These are phyloP conservation scores for Neuroterus valhalla DNA, from an alignment of 1,140 invertebrate genomes.

Conservation along the genomic window DNA sequence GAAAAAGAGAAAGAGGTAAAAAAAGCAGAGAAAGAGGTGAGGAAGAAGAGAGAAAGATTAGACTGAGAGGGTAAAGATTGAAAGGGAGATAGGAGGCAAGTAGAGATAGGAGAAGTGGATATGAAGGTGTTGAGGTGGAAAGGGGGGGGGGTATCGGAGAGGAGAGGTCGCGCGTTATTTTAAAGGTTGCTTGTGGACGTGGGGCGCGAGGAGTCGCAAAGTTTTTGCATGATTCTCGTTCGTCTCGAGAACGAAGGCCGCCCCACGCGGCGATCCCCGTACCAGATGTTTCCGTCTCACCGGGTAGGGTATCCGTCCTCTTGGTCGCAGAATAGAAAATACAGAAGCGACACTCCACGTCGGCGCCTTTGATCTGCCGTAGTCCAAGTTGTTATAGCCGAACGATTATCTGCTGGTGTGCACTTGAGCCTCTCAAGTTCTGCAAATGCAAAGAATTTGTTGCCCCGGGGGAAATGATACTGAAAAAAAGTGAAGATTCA, in stretches of 20 bases:
- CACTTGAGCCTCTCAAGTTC: not conserved
- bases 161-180: conserved; percentile 29
- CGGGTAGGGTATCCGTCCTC: not conserved
- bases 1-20: not conserved
- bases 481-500: not conserved
- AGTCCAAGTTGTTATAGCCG: not conserved
- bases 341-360: conserved; percentile 11
- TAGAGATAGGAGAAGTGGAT: not conserved
- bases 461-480: not conserved
- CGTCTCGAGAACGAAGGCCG: conserved; percentile 32
- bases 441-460: conserved; percentile 4
- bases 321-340: conserved; percentile 20
- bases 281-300: conserved; percentile 57
- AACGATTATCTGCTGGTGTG: conserved; percentile 33
- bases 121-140: not conserved
- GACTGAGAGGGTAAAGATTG: conserved; percentile 15
- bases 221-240: conserved; percentile 22
- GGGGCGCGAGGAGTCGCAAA: conserved; percentile 27
- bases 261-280: conserved; percentile 56
- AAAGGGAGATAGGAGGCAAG: conserved; percentile 18
- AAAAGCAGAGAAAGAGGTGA: not conserved
- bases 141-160: not conserved
- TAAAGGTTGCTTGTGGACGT: conserved; percentile 17
- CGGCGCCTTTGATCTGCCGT: conserved; percentile 2
- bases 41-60: not conserved